Conservation (phyloP, 2,113 vertebrate species). For the Amphiprion percula region DNA sequence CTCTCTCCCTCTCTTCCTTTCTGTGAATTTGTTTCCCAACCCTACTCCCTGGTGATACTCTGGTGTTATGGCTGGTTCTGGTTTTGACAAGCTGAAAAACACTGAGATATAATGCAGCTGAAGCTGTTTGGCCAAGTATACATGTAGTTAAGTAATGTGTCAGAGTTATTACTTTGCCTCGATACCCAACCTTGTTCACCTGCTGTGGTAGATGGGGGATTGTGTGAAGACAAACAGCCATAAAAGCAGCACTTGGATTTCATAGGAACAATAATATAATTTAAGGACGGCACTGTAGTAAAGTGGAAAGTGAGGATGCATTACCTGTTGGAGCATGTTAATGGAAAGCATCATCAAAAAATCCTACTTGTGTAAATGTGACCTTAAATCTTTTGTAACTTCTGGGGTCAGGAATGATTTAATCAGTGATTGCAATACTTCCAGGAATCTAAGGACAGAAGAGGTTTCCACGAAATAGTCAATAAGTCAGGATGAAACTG, state of each 20-base stretch:
- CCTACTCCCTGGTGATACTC: slow-evolving; percentile 75
- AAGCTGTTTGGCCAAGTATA: slow-evolving; percentile 71
- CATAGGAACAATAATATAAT: slow-evolving; percentile 8
- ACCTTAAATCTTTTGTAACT: background rate
- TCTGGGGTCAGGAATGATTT: background rate
- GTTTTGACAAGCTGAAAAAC: slow-evolving; percentile 93
- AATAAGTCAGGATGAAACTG: background rate
- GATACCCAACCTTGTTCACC: slow-evolving; percentile 60
- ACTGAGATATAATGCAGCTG: slow-evolving; percentile 91
- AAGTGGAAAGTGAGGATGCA: background rate
- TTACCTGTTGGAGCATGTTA: background rate
- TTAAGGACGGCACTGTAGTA: background rate
- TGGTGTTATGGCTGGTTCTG: slow-evolving; percentile 87
- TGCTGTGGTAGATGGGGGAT: slow-evolving; percentile 33
- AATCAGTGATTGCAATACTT: background rate
- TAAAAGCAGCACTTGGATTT: slow-evolving; percentile 28
- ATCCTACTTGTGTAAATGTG: background rate
- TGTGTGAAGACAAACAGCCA: slow-evolving; percentile 29
- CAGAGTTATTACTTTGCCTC: slow-evolving; percentile 60
- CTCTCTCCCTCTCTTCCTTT: slow-evolving; percentile 67
- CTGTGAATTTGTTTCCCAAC: slow-evolving; percentile 79
- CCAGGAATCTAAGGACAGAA: background rate
- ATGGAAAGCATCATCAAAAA: slow-evolving; percentile 5
- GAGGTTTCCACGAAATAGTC: too few relatives aligned
- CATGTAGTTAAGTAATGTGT: slow-evolving; percentile 54